Base-by-base conservation (phyloP, 2,113 vertebrate species). In the Micromys minutus region DNA sequence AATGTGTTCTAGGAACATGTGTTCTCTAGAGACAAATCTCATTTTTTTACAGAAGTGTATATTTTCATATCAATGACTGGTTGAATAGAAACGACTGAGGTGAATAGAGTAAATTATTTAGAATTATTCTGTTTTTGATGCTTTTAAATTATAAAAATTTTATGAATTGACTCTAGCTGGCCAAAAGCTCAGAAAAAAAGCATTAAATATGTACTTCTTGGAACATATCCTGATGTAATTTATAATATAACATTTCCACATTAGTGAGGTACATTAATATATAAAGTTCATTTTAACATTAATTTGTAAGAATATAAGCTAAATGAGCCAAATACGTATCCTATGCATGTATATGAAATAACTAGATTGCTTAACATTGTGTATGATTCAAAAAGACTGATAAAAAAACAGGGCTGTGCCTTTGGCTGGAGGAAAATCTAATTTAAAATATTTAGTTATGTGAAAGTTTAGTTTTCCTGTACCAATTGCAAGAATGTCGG, bases 271-370 rank as follows among this genome's bases (percentile, higher is more conserved):
- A 55, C 36, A 10, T 52, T 91, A 55, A 55, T 69, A 75, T 24
- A 0, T 55, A 90, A 92, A 67, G 17, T 15, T 89, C 63, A 15
- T 87, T 91, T 93, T 96, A 31, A 89, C 31, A 9, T 94, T 50
- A 95, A 52, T 79, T 50, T 79, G 12, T 80, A 57, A 93, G 74
- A 92, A 87, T 80, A 84, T 19, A 89, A 87, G 31, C n/a, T 94
- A 87, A 45, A 59, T 52, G 71, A 93, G 3, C 12, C 31, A 83
- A 81, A 77, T 85, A 22, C 87, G 21, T n/a, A 31, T 93, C n/a
- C 31, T 59, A 50, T 36, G 29, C n/a, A 50, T 77, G 50, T 55
- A 71, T 19, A 61, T 84, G 10, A 63, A 45, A 74, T 63, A 87
- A 52, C 19, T 89, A 89, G 36, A 11, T 22, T 86, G 11, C 61